phyloP scores from a whole-genome alignment of 2,113 vertebrate genomes.

The Elephantulus edwardii region DNA sequence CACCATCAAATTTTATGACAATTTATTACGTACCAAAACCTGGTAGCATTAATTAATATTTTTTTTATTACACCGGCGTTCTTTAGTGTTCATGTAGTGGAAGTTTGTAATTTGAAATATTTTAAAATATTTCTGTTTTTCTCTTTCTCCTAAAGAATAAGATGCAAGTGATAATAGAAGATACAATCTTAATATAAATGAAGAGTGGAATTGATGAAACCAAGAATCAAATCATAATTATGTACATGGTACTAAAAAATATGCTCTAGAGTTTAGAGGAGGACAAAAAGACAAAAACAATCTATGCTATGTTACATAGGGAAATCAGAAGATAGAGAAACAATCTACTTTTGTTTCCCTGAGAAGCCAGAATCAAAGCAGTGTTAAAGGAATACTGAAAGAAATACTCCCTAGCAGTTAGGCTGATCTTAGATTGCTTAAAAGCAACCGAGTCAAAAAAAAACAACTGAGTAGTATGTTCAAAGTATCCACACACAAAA shows the following conservation, averaged over 20 bases:
- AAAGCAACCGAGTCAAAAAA: not conserved
- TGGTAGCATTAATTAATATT: too few relatives aligned
- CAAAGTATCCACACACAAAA: not conserved
- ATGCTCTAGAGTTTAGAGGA: not conserved
- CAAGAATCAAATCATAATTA: not conserved
- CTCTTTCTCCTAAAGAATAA: too few relatives aligned
- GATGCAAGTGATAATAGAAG: not conserved
- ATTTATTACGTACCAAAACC: not conserved
- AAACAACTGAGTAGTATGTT: not conserved
- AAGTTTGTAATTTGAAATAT: too few relatives aligned
- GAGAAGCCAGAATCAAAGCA: not conserved
- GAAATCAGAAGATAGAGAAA: not conserved
- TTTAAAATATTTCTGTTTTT: too few relatives aligned
- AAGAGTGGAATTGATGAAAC: not conserved
- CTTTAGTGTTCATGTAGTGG: too few relatives aligned
- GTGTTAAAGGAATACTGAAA: not conserved
- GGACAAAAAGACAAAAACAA: not conserved
- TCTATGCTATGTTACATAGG: not conserved
- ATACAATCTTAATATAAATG: not conserved
- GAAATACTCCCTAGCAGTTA: not conserved
- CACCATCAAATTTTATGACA: not conserved
- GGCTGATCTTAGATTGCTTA: not conserved
- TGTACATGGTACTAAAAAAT: not conserved
- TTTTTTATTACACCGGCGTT: too few relatives aligned
- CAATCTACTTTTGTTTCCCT: not conserved